Evolutionary conservation across 2,113 vertebrate genomes (phyloP).

Genomic region (Myotis davidii): DNA sequence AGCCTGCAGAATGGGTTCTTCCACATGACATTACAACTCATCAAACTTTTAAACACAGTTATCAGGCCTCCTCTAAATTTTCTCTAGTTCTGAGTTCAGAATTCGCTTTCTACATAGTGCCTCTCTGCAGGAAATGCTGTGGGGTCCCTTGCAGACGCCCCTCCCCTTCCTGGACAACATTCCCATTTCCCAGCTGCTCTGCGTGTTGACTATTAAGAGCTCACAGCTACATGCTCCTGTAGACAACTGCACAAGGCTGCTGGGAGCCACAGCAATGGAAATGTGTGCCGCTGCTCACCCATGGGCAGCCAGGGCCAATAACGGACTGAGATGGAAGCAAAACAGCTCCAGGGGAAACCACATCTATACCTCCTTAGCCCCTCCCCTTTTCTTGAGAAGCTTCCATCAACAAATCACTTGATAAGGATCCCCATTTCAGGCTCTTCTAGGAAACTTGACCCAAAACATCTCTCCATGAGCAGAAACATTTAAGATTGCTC

Average conservation of each 20-base stretch:
- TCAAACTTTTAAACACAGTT: not conserved
- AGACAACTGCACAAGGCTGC: not conserved
- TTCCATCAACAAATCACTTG: not conserved
- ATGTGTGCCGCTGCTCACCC: not conserved
- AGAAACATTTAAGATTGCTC: not conserved
- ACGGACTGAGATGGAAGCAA: not conserved
- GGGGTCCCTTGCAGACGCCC: not conserved
- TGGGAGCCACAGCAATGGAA: not conserved
- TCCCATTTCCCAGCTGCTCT: not conserved
- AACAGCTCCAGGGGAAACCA: not conserved
- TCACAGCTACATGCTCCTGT: not conserved
- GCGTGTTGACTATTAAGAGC: not conserved
- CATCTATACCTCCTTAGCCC: not conserved
- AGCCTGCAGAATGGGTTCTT: not conserved
- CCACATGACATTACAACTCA: not conserved
- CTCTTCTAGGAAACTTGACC: slow-evolving; percentile 43
- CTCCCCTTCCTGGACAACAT: not conserved
- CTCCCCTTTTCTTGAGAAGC: not conserved
- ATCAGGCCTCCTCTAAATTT: not conserved
- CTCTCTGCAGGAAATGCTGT: not conserved
- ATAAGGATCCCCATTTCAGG: not conserved
- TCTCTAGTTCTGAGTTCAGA: slow-evolving; percentile 32
- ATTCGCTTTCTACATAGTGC: not conserved
- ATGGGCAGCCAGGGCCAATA: not conserved
- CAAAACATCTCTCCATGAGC: not conserved